Conservation (phyloP, 2,888 invertebrate genomes). For the Alloscopus bannaensis region DNA sequence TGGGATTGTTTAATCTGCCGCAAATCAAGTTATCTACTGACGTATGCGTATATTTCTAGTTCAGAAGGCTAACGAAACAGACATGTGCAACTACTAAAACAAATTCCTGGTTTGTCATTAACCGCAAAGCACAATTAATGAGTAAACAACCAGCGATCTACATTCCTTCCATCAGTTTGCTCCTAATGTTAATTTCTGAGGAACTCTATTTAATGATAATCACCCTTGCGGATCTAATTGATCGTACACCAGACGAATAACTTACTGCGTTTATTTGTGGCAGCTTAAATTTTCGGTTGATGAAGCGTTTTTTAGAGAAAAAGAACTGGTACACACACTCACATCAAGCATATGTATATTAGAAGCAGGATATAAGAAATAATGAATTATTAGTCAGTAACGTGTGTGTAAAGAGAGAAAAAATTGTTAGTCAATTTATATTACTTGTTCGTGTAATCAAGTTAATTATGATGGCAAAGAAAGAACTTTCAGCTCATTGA, state of each 20-base stretch:
- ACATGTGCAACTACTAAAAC: no score
- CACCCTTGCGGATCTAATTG: constrained; percentile 52
- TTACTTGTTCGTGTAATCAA: constrained; percentile 36
- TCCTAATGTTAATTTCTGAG: constrained; percentile 33
- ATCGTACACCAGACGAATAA: constrained; percentile 11
- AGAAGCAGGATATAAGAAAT: constrained; percentile 6
- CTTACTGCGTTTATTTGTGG: no score
- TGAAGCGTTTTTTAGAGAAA: constrained; percentile 23
- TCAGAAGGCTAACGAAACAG: no score
- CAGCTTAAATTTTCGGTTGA: constrained; percentile 38
- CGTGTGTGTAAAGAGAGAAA: constrained; percentile 12
- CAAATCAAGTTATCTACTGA: no score
- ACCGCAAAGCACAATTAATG: constrained; percentile 45
- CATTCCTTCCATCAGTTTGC: no score
- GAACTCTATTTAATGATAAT: constrained; percentile 48
- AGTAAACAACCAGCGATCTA: constrained; percentile 18
- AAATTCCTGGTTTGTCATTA: constrained; percentile 56
- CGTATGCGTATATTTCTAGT: no score
- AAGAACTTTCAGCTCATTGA: constrained; percentile 29
- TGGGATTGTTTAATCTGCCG: no score
- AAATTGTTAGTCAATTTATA: constrained; percentile 23
- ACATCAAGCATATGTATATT: no score
- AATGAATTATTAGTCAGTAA: constrained; percentile 5
- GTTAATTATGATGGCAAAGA: constrained; percentile 39
- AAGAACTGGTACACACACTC: no score